Evolutionary conservation across 2,113 vertebrate species (phyloP).

Genomic region (Scopus umbretta): DNA sequence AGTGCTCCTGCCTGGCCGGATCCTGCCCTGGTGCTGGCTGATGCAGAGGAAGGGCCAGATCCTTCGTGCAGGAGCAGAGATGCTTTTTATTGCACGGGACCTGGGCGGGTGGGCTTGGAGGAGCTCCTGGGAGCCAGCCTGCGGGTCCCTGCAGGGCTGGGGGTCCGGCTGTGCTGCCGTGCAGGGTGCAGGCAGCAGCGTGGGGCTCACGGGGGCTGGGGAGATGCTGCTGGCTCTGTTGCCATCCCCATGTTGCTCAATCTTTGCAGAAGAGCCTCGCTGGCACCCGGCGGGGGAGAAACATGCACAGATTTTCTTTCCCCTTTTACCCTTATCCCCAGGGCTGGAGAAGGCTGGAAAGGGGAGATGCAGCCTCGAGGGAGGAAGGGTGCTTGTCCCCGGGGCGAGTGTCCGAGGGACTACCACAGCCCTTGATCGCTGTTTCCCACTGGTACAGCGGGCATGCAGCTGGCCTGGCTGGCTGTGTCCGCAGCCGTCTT

Average conservation of each 20-base stretch:
- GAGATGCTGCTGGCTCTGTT: background rate
- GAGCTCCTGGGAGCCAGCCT: background rate
- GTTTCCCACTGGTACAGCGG: fast-evolving
- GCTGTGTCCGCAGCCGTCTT: background rate
- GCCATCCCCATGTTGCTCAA: background rate
- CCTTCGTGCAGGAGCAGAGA: background rate
- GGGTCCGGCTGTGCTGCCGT: background rate
- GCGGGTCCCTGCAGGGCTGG: background rate
- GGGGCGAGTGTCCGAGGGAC: background rate
- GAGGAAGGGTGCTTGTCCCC: background rate
- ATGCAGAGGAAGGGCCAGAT: background rate
- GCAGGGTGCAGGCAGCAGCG: background rate
- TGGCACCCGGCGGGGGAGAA: background rate
- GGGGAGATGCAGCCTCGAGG: background rate
- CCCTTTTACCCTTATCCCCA: background rate
- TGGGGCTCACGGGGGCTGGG: background rate
- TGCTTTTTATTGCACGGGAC: background rate
- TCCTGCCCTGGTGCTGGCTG: background rate
- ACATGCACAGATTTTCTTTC: background rate
- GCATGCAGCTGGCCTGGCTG: background rate
- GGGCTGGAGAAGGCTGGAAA: background rate
- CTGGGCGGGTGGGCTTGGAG: background rate
- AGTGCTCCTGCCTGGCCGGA: background rate
- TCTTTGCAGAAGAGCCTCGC: background rate
- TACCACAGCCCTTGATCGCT: background rate